Conservation (phyloP, 2,797 vertebrate genomes). For the Falco berigora region DNA sequence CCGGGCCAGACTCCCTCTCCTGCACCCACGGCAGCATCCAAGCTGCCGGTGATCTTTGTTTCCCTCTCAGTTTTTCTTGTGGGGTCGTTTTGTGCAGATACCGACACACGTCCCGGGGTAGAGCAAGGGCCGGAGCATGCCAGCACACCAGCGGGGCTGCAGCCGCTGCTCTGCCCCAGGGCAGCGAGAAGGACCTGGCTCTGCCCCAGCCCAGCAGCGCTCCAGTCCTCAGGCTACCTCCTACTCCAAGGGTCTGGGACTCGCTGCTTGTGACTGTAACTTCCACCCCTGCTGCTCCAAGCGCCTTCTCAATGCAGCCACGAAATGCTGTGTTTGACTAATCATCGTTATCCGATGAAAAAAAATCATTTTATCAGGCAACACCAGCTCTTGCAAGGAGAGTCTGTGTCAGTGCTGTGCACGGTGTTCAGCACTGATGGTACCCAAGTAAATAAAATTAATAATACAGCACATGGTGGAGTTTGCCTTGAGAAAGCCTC, state of each 20-base stretch:
- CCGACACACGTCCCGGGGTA: rapidly evolving
- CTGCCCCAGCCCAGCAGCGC: background rate
- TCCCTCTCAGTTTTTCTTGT: background rate
- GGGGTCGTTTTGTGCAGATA: too few relatives aligned
- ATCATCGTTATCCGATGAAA: rapidly evolving
- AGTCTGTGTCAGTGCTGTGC: rapidly evolving
- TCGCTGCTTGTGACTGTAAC: background rate
- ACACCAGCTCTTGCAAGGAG: background rate
- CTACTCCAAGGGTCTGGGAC: background rate
- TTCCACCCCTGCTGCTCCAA: background rate
- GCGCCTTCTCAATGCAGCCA: background rate
- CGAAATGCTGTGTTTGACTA: background rate
- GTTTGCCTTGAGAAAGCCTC: background rate
- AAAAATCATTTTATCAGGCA: background rate
- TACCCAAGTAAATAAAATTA: background rate
- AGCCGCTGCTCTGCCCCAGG: background rate
- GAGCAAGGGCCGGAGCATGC: too few relatives aligned
- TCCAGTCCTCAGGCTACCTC: background rate
- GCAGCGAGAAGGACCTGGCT: background rate
- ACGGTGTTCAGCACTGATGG: rapidly evolving
- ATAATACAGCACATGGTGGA: rapidly evolving
- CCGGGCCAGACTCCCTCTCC: background rate
- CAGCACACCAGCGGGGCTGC: background rate
- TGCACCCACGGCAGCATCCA: rapidly evolving
- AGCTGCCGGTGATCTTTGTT: rapidly evolving